Conservation (phyloP, 2,113 vertebrate genomes). For the Shinisaurus crocodilurus region DNA sequence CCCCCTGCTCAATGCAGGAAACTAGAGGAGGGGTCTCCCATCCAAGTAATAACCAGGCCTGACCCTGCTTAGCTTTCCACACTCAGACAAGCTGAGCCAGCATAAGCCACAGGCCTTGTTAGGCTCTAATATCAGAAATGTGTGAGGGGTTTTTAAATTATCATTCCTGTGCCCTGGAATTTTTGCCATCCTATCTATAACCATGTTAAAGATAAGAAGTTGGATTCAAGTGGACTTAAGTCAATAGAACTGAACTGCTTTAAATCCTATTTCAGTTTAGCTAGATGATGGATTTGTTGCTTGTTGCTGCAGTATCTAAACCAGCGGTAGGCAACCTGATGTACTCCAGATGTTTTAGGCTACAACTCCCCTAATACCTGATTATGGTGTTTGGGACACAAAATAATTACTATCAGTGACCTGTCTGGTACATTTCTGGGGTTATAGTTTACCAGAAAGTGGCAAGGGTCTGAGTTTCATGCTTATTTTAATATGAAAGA, state of each 20-base stretch:
- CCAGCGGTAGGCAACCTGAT: too few species aligned
- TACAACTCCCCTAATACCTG: too few species aligned
- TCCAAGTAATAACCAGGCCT: too few species aligned
- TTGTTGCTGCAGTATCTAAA: too few species aligned
- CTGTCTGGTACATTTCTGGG: not conserved
- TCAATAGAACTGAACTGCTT: not conserved
- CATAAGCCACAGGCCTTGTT: too few species aligned
- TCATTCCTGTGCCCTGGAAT: not conserved
- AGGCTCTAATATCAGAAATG: not conserved
- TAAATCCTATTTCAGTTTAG: too few species aligned
- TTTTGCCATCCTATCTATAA: not conserved
- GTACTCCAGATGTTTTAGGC: too few species aligned
- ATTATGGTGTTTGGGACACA: not conserved
- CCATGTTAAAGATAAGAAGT: not conserved
- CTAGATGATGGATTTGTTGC: too few species aligned
- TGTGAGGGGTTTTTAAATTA: not conserved
- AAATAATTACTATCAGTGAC: not conserved
- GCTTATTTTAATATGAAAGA: not conserved
- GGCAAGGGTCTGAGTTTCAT: not conserved
- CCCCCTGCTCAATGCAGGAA: too few species aligned
- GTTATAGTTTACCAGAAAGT: not conserved
- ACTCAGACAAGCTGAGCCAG: too few species aligned
- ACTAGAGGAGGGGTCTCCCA: too few species aligned
- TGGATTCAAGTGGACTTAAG: not conserved
- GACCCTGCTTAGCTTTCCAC: too few species aligned